phyloP scores from a whole-genome alignment of 2,888 invertebrate species.

The Volucella bombylans region DNA sequence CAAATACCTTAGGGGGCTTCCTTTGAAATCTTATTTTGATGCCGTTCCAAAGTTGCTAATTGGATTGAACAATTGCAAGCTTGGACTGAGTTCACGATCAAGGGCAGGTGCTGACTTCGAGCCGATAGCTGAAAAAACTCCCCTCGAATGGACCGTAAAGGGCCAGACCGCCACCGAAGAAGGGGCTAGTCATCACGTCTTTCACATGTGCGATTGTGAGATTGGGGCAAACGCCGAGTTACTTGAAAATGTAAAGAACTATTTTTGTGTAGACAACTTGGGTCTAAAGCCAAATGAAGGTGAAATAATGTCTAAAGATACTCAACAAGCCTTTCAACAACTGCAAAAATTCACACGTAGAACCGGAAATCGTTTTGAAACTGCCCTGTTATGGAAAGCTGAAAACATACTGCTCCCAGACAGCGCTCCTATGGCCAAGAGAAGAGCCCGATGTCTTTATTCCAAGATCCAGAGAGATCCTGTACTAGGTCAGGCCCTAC shows the following conservation, averaged over 20 bases:
- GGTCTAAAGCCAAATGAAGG: conserved; percentile 5
- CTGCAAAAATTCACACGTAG: conserved; percentile 4
- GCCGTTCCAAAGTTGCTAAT: no score
- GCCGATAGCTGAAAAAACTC: conserved; percentile 3
- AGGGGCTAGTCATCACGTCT: conserved; percentile 20
- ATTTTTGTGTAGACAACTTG: conserved; percentile 47
- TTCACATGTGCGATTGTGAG: conserved; percentile 44
- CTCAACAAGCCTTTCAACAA: conserved; percentile 1
- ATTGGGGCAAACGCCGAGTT: conserved; percentile 25
- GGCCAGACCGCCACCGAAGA: conserved; percentile 5
- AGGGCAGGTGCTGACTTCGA: conserved; percentile 8
- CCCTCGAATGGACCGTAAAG: no score
- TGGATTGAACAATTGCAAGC: no score
- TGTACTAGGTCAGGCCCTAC: conserved; percentile 1
- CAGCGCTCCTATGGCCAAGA: conserved; percentile 6
- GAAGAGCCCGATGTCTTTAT: conserved; percentile 20
- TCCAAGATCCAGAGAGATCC: conserved; percentile 29
- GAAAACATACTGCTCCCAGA: conserved; percentile 1
- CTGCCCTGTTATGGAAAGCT: background rate
- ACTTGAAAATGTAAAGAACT: conserved; percentile 33
- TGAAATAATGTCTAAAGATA: conserved; percentile 5
- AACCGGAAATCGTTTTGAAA: background rate
- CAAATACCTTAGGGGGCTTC: no score
- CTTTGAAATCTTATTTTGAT: no score
- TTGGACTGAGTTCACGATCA: no score